Evolutionary conservation across 2,797 vertebrate species (phyloP).

Genomic region (Atherinosoma microstoma): DNA sequence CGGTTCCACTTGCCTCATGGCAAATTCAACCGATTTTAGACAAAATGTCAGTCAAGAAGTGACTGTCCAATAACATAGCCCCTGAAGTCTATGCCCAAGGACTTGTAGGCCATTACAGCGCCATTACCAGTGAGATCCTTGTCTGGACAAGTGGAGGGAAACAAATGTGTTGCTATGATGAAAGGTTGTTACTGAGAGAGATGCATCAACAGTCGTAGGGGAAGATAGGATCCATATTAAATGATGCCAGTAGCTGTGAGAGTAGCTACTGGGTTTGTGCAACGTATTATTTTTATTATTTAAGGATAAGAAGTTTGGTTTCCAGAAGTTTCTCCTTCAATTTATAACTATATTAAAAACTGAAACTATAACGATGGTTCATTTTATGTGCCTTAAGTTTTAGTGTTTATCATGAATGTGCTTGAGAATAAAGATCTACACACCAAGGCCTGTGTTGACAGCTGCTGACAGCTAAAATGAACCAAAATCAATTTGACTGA

Average conservation of each 20-base stretch:
- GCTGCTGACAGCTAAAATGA: slow-evolving; percentile 48
- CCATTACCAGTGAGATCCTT: slow-evolving; percentile 71
- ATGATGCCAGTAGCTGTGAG: slow-evolving; percentile 51
- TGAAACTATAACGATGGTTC: slow-evolving; percentile 13
- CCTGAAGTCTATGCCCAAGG: slow-evolving; percentile 63
- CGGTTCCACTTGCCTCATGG: slow-evolving; percentile 46
- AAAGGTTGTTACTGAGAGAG: slow-evolving; percentile 57
- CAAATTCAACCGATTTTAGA: slow-evolving; percentile 62
- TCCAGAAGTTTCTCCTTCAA: slow-evolving; percentile 1
- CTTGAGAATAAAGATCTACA: slow-evolving; percentile 43
- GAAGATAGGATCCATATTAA: slow-evolving; percentile 58
- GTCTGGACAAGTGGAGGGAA: slow-evolving; percentile 70
- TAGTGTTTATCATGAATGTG: slow-evolving; percentile 23
- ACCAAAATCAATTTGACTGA: slow-evolving; percentile 18
- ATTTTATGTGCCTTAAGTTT: slow-evolving; percentile 15
- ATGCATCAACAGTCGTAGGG: slow-evolving; percentile 30
- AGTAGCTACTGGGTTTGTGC: slow-evolving; percentile 6
- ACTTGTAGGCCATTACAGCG: slow-evolving; percentile 68
- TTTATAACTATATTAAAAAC: slow-evolving; percentile 23
- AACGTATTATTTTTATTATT: slow-evolving; percentile 12
- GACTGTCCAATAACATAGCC: slow-evolving; percentile 66
- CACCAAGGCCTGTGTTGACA: slow-evolving; percentile 49
- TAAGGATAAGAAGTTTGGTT: slow-evolving; percentile 18
- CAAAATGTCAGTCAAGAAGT: slow-evolving; percentile 66
- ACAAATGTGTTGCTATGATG: slow-evolving; percentile 71